Conservation (phyloP, 1,140 invertebrate genomes). For the Thaumatotibia leucotreta region DNA sequence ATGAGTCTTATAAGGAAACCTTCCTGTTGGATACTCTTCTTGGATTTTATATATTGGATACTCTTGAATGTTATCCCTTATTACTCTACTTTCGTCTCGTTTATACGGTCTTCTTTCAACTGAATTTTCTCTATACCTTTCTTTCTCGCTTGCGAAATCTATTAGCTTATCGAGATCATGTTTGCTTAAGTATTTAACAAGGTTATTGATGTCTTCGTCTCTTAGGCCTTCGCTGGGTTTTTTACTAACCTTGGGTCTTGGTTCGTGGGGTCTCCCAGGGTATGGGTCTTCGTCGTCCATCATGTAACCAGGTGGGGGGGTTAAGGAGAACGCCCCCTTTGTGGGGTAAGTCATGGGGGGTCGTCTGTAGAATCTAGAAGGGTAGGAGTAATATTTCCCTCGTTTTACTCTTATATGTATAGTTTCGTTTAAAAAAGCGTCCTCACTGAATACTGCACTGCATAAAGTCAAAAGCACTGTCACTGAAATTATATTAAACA, state of each 20-base stretch:
- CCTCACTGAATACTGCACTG: constrained; percentile 13
- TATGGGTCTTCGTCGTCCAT: constrained; percentile 30
- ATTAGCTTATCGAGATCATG: constrained; percentile 61
- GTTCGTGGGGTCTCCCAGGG: constrained; percentile 23
- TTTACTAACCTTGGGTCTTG: constrained; percentile 53
- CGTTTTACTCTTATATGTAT: constrained; percentile 45
- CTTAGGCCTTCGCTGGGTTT: constrained; percentile 46
- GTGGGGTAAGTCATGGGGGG: constrained; percentile 36
- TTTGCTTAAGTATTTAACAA: constrained; percentile 57
- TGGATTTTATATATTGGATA: too few species aligned
- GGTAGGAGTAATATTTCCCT: constrained; percentile 50
- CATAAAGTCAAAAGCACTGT: constrained; percentile 9
- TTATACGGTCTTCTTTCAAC: constrained; percentile 1
- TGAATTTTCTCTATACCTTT: constrained; percentile 26
- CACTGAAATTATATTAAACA: constrained; percentile 14
- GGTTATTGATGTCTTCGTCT: constrained; percentile 55
- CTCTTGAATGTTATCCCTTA: background rate
- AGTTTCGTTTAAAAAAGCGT: background rate
- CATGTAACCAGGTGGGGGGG: constrained; percentile 47
- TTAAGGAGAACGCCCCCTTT: constrained; percentile 47
- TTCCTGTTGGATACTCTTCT: background rate
- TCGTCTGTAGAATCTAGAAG: constrained; percentile 47
- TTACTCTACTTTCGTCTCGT: background rate
- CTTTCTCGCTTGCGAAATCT: constrained; percentile 41
- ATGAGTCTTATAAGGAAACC: background rate